Evolutionary conservation across 1,140 invertebrate genomes (phyloP).

Genomic region (Bombus consobrinus): DNA sequence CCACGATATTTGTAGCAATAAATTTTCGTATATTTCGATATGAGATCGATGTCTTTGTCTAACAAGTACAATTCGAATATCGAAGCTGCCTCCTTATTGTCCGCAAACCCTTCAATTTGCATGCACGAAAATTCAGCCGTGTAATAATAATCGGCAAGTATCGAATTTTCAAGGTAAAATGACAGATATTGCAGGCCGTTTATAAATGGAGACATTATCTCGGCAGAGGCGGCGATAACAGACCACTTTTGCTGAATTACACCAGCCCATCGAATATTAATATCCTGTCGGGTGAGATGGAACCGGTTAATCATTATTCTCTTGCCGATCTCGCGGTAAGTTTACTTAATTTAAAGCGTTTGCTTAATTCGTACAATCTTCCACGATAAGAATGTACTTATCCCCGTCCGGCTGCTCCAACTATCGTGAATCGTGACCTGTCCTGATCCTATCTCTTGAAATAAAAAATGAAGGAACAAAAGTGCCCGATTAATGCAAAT

Average conservation of each 20-base stretch:
- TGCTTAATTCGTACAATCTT: not conserved
- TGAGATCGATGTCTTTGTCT: too few species aligned
- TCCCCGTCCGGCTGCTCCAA: not conserved
- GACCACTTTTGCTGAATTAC: constrained; percentile 4
- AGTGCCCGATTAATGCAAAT: not conserved
- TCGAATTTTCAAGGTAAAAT: not conserved
- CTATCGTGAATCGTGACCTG: not conserved
- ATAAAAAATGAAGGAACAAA: not conserved
- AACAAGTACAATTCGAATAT: too few species aligned
- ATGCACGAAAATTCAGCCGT: fast-evolving
- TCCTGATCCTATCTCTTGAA: not conserved
- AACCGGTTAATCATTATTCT: not conserved
- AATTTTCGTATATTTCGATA: too few species aligned
- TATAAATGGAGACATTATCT: constrained; percentile 17
- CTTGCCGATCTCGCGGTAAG: too few species aligned
- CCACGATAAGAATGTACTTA: constrained; percentile 21
- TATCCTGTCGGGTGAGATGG: not conserved
- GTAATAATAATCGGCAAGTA: not conserved
- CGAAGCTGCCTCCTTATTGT: too few species aligned
- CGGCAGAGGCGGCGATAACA: not conserved
- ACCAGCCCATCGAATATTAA: constrained; percentile 1
- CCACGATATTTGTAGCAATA: too few species aligned
- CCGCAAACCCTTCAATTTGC: not conserved
- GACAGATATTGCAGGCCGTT: not conserved
- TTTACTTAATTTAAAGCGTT: too few species aligned